Conservation (phyloP, 2,797 vertebrate species). For the Siniperca obscura region DNA sequence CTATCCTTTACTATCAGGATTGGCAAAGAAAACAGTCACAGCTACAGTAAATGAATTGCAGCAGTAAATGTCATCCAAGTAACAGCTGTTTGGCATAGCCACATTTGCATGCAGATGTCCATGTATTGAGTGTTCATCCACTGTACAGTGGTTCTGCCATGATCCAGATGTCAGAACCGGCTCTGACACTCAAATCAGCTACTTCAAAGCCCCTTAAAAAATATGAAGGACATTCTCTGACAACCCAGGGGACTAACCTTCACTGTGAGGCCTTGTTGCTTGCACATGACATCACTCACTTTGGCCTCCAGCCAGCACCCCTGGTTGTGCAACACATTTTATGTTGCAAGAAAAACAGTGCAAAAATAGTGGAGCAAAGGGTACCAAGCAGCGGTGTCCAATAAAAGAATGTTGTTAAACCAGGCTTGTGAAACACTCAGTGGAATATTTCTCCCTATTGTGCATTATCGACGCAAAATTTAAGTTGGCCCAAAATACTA, state of each 20-base stretch:
- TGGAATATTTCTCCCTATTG: slow-evolving; percentile 63
- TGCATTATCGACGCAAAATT: slow-evolving; percentile 53
- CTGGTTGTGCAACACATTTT: slow-evolving; percentile 65
- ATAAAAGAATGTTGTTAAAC: slow-evolving; percentile 65
- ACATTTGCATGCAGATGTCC: slow-evolving; percentile 65
- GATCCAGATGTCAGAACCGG: slow-evolving; percentile 74
- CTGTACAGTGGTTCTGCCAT: slow-evolving; percentile 33
- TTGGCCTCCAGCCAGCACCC: slow-evolving; percentile 61
- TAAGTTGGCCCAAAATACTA: slow-evolving; percentile 31
- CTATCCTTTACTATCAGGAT: slow-evolving; percentile 39
- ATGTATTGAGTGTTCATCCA: slow-evolving; percentile 39
- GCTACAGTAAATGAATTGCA: slow-evolving; percentile 59
- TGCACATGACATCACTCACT: slow-evolving; percentile 71
- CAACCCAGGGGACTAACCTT: slow-evolving; percentile 64
- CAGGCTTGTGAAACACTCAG: slow-evolving; percentile 61
- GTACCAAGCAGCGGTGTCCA: slow-evolving; percentile 51
- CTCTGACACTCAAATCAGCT: slow-evolving; percentile 63
- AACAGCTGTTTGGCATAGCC: slow-evolving; percentile 72
- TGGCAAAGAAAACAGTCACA: slow-evolving; percentile 52
- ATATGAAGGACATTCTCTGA: slow-evolving; percentile 67
- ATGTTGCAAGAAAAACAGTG: slow-evolving; percentile 58
- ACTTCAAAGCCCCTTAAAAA: slow-evolving; percentile 69
- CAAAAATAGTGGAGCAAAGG: slow-evolving; percentile 51
- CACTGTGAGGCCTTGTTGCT: slow-evolving; percentile 51
- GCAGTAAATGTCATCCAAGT: slow-evolving; percentile 66